phyloP scores from a whole-genome alignment of 2,113 vertebrate species.

The Antennarius striatus region DNA sequence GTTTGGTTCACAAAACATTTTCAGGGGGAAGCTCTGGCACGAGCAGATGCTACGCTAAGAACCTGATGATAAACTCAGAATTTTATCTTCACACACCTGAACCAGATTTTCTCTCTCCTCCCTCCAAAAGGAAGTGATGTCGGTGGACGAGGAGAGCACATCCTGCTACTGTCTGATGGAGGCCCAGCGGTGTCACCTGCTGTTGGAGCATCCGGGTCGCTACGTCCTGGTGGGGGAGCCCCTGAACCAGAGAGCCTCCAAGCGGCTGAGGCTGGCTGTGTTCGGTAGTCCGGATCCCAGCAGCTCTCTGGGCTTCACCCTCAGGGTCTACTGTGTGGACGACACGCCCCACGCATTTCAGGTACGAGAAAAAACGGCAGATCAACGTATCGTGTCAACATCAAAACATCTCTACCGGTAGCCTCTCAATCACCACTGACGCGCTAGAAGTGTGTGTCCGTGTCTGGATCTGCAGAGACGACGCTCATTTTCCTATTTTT shows the following conservation, averaged over 20 bases:
- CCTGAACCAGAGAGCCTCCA: conserved; percentile 87
- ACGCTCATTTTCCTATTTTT: too few species aligned
- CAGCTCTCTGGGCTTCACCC: conserved; percentile 90
- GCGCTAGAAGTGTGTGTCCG: too few species aligned
- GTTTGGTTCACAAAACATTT: too few species aligned
- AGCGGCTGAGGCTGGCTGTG: conserved; percentile 92
- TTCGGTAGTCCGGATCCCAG: conserved; percentile 89
- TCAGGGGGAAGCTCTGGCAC: too few species aligned
- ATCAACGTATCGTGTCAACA: too few species aligned
- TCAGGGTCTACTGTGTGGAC: conserved; percentile 96
- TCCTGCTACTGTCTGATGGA: conserved; percentile 97
- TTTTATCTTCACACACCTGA: too few species aligned
- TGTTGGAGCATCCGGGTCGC: conserved; percentile 91
- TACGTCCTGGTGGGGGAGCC: conserved; percentile 94
- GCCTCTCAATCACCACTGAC: too few species aligned
- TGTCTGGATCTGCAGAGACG: too few species aligned
- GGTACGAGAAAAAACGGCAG: conserved; percentile 68
- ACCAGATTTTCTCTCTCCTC: background rate
- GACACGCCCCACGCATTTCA: conserved; percentile 96
- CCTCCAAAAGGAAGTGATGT: conserved; percentile 91
- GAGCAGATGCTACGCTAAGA: too few species aligned
- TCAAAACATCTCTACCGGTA: too few species aligned
- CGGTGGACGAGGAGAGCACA: conserved; percentile 92
- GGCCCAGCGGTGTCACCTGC: conserved; percentile 90
- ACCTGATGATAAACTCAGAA: too few species aligned